These are phyloP conservation scores for Mystacornis crossleyi DNA, from an alignment of 2,113 vertebrate species.

Conservation along the genomic window DNA sequence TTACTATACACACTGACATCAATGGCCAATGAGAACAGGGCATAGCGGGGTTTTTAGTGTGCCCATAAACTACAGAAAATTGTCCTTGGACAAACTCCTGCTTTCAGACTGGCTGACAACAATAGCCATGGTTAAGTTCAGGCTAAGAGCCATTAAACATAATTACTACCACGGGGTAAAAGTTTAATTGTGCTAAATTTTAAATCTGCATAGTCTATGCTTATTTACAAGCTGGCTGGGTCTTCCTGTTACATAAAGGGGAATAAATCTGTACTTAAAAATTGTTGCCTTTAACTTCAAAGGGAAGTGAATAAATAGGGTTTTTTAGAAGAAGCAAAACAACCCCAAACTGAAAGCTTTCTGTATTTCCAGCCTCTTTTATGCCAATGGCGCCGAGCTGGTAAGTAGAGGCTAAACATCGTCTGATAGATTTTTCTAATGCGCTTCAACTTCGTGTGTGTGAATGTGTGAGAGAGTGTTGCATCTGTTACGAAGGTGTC, in stretches of 20 bases:
- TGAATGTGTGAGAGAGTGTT: not conserved
- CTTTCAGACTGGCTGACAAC: conserved; percentile 73
- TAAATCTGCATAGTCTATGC: conserved; percentile 44
- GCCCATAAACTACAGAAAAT: conserved; percentile 71
- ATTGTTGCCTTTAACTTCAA: conserved; percentile 59
- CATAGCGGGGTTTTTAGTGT: conserved; percentile 50
- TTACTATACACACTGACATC: conserved; percentile 72
- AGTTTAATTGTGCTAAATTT: conserved; percentile 69
- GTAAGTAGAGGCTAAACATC: conserved; percentile 9
- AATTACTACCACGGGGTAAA: conserved; percentile 76
- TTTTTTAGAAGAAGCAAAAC: not conserved
- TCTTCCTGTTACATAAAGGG: not conserved
- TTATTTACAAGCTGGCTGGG: conserved; percentile 67
- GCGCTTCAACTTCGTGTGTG: not conserved
- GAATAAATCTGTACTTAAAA: conserved; percentile 59
- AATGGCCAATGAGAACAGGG: conserved; percentile 68
- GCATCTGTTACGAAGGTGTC: not conserved
- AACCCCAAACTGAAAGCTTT: not conserved
- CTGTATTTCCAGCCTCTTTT: not conserved
- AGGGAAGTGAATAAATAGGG: not conserved
- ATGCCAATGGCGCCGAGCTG: not conserved
- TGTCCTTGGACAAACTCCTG: conserved; percentile 77
- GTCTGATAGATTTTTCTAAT: conserved; percentile 4
- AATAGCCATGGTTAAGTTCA: conserved; percentile 69
- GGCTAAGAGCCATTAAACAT: conserved; percentile 69